Evolutionary conservation across 2,113 vertebrate genomes (phyloP).

Genomic region (Bujurquina vittata): DNA sequence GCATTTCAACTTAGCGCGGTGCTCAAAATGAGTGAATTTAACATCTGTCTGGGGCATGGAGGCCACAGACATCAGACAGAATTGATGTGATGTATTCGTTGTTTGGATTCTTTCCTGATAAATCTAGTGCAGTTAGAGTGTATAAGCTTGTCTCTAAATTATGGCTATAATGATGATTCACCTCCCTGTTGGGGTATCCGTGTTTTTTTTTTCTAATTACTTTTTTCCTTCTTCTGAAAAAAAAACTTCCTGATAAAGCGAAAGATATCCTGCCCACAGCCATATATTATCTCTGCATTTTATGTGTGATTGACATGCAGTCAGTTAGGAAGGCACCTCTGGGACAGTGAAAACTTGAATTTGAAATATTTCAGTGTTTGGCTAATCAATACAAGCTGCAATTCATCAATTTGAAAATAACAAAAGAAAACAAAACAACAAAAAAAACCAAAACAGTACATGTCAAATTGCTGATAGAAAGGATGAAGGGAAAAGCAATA

Average conservation of each 20-base stretch:
- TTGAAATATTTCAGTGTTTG: neutral
- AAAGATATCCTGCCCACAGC: neutral
- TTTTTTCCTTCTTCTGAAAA: neutral
- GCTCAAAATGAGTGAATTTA: neutral
- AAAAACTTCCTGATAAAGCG: neutral
- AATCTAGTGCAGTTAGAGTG: neutral
- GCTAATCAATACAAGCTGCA: neutral
- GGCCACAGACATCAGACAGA: neutral
- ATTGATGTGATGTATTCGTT: neutral
- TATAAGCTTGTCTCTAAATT: neutral
- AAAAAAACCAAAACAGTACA: neutral
- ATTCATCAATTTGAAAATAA: neutral
- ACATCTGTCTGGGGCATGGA: neutral
- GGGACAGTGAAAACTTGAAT: neutral
- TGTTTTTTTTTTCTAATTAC: neutral
- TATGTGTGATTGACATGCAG: neutral
- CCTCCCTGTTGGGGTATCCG: neutral
- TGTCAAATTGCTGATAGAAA: constrained; percentile 6
- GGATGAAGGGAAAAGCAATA: neutral
- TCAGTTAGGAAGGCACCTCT: neutral
- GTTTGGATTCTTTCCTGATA: neutral
- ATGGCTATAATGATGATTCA: neutral
- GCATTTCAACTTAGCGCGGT: neutral
- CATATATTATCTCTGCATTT: neutral
- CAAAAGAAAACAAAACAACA: no score